Percentiles rank a stretch among this genome's conserved stretches.
Evolutionary conservation across 2,888 invertebrate genomes (phyloP).

Genomic region (Parascotia fuliginaria): DNA sequence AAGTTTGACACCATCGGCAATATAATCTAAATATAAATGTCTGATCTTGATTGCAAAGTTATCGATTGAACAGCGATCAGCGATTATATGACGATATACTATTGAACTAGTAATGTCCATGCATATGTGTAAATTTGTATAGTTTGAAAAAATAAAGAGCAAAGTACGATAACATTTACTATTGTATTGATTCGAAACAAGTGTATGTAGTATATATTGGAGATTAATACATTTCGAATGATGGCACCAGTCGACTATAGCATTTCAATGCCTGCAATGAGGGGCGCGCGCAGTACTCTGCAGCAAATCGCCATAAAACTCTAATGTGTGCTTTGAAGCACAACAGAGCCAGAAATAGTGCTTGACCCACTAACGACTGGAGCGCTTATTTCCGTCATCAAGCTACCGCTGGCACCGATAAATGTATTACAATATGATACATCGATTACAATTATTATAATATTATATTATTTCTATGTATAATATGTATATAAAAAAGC

Average conservation of each 20-base stretch:
- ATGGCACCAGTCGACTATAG: conserved; percentile 37
- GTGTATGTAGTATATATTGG: neutral
- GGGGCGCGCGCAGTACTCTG: conserved; percentile 53
- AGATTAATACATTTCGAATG: neutral
- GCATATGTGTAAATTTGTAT: conserved; percentile 6
- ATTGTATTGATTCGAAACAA: neutral
- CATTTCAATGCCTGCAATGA: conserved; percentile 57
- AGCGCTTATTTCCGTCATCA: conserved; percentile 84
- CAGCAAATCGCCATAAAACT: conserved; percentile 68
- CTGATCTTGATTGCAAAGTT: conserved; percentile 49
- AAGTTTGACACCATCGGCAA: conserved; percentile 76
- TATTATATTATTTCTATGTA: neutral
- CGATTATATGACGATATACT: conserved; percentile 41
- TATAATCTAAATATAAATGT: conserved; percentile 72
- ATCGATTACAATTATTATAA: conserved; percentile 60
- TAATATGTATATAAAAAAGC: too few species aligned
- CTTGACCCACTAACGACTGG: conserved; percentile 83
- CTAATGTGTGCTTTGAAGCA: conserved; percentile 72
- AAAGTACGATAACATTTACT: conserved; percentile 25
- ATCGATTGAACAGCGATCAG: conserved; percentile 49
- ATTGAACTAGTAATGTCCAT: conserved; percentile 11
- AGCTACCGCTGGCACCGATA: conserved; percentile 59
- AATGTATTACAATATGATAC: conserved; percentile 50
- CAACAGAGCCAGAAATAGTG: conserved; percentile 81
- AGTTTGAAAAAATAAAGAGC: conserved; percentile 1